These are phyloP conservation scores for Trachythela sp. DNA, from an alignment of 64 coral and sea anemone genomes.

Conservation along the genomic window DNA sequence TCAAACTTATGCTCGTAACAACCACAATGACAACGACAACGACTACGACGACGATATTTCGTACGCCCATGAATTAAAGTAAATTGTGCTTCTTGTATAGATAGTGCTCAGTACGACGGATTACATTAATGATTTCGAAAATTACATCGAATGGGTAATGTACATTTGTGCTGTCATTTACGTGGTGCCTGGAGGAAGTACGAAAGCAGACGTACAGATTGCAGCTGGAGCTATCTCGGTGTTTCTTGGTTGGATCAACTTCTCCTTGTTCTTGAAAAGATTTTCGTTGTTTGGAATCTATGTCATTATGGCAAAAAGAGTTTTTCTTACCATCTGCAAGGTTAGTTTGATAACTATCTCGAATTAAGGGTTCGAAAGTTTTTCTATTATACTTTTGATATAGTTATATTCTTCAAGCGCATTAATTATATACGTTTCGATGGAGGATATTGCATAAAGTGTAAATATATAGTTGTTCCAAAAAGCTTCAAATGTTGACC, in stretches of 20 bases:
- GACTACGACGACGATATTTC: too few relatives aligned
- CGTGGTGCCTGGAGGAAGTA: neutral
- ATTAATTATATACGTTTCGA: too few relatives aligned
- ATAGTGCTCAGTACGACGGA: neutral
- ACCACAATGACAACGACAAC: too few relatives aligned
- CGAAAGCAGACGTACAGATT: neutral
- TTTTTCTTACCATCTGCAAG: neutral
- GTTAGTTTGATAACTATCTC: neutral
- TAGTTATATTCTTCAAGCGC: too few relatives aligned
- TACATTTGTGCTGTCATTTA: neutral
- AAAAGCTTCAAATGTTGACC: too few relatives aligned
- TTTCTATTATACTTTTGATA: too few relatives aligned
- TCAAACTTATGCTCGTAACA: too few relatives aligned
- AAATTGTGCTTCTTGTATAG: neutral
- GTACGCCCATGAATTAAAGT: too few relatives aligned
- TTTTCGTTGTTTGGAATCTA: conserved; percentile 17
- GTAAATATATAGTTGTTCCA: too few relatives aligned
- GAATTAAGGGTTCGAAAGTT: neutral
- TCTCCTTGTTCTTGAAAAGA: neutral
- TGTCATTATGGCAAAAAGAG: neutral
- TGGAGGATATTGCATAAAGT: too few relatives aligned
- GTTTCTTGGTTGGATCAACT: neutral
- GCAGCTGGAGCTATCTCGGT: neutral
- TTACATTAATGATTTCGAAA: neutral
- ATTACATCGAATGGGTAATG: neutral